These are phyloP conservation scores for Thaleichthys pacificus DNA, from an alignment of 2,797 vertebrate genomes.

Conservation along the genomic window DNA sequence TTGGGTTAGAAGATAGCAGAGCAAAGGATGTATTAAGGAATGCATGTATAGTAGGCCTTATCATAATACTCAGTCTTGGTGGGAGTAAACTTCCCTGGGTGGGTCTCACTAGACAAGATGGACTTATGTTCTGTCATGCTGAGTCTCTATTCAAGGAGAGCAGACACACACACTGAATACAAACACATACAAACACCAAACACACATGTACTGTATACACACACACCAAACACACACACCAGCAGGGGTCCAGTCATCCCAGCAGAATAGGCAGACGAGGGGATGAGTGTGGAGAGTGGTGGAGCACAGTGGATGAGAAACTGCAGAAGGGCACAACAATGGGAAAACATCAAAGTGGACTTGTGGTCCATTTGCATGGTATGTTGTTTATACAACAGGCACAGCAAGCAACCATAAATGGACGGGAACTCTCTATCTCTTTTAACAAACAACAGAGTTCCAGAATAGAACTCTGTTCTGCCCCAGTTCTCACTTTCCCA, in stretches of 20 bases:
- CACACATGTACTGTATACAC: background rate
- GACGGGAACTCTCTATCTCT: background rate
- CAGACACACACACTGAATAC: background rate
- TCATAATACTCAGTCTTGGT: too few relatives aligned
- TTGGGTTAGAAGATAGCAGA: too few relatives aligned
- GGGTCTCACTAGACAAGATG: too few relatives aligned
- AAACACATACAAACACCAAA: background rate
- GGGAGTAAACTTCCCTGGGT: too few relatives aligned
- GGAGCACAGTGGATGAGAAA: background rate
- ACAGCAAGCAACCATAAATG: background rate
- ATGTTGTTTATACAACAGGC: background rate
- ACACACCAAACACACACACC: slow-evolving; percentile 8
- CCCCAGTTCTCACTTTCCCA: slow-evolving; percentile 54
- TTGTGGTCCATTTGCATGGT: background rate
- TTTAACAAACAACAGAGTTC: background rate
- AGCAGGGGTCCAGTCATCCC: background rate
- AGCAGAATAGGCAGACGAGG: background rate
- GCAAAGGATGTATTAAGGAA: too few relatives aligned
- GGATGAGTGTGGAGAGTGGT: background rate
- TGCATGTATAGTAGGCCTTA: too few relatives aligned
- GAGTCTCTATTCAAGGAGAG: too few relatives aligned
- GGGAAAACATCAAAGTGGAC: background rate
- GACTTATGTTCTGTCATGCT: too few relatives aligned
- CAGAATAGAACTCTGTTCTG: slow-evolving; percentile 43
- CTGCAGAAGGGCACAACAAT: background rate